Evolutionary conservation across 2,888 invertebrate genomes (phyloP).

Genomic region (Tenthredo mesomela): DNA sequence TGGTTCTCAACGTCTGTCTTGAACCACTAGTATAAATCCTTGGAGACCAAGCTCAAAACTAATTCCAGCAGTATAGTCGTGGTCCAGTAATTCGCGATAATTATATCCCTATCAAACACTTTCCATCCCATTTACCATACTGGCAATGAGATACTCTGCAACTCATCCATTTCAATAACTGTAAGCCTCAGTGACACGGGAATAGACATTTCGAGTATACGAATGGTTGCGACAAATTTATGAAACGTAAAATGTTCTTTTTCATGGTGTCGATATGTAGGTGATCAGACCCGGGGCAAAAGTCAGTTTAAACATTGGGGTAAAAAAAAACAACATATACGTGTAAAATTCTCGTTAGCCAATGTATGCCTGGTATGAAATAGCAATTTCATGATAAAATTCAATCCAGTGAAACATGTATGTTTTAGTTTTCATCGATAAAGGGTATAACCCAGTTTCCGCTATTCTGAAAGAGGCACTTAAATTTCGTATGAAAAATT

Average conservation of each 20-base stretch:
- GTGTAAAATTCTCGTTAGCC: neutral
- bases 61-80: constrained; percentile 19
- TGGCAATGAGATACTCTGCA: neutral
- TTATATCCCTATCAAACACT: neutral
- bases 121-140: neutral
- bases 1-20: constrained; percentile 49
- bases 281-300: neutral
- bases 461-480: neutral
- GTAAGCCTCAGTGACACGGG: neutral
- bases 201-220: neutral
- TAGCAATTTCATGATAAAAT: neutral
- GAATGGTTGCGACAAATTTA: neutral
- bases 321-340: neutral
- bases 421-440: neutral
- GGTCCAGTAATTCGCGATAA: constrained; percentile 6
- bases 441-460: neutral
- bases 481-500: neutral
- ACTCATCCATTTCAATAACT: neutral
- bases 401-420: neutral
- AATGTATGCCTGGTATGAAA: neutral
- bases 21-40: constrained; percentile 34
- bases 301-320: neutral
- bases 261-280: neutral
- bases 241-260: neutral
- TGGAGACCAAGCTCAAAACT: neutral